A percentile compares a stretch with the other conserved stretches of the same genome.
These are phyloP conservation scores for Pemphredon lugubris DNA, from an alignment of 2,888 invertebrate species.

Conservation along the genomic window DNA sequence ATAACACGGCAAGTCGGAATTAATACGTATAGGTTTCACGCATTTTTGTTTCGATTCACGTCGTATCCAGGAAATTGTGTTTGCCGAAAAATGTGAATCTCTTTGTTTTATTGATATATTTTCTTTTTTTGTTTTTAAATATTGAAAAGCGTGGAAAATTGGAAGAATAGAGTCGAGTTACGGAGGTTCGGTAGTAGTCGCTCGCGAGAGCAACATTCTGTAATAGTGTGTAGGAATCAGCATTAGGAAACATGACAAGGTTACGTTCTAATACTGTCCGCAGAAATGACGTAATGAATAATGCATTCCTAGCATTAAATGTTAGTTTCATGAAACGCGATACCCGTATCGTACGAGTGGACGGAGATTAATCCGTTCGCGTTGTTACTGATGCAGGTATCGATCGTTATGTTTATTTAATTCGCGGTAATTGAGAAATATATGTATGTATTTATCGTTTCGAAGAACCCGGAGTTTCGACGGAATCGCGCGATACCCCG, in stretches of 20 bases:
- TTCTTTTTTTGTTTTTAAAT: no score
- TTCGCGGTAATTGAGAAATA: conserved; percentile 21
- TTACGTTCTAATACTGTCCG: conserved; percentile 64
- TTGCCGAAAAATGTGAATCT: no score
- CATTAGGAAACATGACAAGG: conserved; percentile 49
- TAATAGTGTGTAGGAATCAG: conserved; percentile 44
- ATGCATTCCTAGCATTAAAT: conserved; percentile 50
- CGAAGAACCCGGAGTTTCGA: no score
- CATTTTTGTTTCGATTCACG: no score
- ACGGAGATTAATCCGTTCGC: conserved; percentile 16
- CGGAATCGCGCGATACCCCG: no score
- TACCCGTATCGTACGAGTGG: conserved; percentile 19
- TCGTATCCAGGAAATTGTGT: no score
- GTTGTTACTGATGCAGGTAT: conserved; percentile 18
- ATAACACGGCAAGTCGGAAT: no score
- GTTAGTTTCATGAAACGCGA: conserved; percentile 50
- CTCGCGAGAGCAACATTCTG: conserved; percentile 9
- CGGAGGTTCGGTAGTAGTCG: neutral
- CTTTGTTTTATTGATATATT: no score
- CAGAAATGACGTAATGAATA: conserved; percentile 57
- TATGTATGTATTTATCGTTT: neutral
- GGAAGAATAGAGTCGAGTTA: neutral
- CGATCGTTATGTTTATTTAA: conserved; percentile 7
- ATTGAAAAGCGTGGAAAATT: no score
- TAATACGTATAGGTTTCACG: no score